These are phyloP conservation scores for Callionymus lyra DNA, from an alignment of 2,113 vertebrate species.

Conservation along the genomic window DNA sequence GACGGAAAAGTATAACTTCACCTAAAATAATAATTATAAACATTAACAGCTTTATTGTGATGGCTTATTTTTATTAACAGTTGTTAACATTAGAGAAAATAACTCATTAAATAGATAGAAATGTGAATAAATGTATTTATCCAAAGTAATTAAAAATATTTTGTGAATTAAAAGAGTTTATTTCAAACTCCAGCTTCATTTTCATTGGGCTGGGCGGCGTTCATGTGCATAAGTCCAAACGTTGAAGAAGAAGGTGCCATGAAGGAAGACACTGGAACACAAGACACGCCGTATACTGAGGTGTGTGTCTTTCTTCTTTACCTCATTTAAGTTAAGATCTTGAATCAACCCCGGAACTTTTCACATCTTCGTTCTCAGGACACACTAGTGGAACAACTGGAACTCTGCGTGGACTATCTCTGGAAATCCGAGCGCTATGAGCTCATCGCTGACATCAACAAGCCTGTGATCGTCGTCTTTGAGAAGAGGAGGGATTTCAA, in stretches of 20 bases:
- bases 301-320: constrained; percentile 67
- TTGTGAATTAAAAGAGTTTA: too few species aligned
- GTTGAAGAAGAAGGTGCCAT: constrained; percentile 97
- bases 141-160: too few species aligned
- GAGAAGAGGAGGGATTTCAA: constrained; percentile 96
- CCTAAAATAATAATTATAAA: too few species aligned
- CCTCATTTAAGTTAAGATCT: too few species aligned
- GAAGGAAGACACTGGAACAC: constrained; percentile 96
- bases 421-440: constrained; percentile 96
- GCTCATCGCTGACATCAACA: constrained; percentile 95
- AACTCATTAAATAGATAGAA: too few species aligned
- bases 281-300: constrained; percentile 96
- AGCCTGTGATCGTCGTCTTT: constrained; percentile 92
- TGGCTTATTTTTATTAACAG: too few species aligned
- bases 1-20: too few species aligned
- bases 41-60: too few species aligned
- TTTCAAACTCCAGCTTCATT: constrained; percentile 74
- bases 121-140: too few species aligned
- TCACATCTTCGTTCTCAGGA: constrained; percentile 58
- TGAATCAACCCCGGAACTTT: too few species aligned
- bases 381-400: constrained; percentile 91
- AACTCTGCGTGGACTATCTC: constrained; percentile 88
- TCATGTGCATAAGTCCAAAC: constrained; percentile 91
- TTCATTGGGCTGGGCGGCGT: constrained; percentile 96
- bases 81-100: too few species aligned